Percentiles rank a stretch among this genome's conserved stretches.
phyloP scores from a whole-genome alignment of 2,113 vertebrate species.

The Apeltes quadracus region DNA sequence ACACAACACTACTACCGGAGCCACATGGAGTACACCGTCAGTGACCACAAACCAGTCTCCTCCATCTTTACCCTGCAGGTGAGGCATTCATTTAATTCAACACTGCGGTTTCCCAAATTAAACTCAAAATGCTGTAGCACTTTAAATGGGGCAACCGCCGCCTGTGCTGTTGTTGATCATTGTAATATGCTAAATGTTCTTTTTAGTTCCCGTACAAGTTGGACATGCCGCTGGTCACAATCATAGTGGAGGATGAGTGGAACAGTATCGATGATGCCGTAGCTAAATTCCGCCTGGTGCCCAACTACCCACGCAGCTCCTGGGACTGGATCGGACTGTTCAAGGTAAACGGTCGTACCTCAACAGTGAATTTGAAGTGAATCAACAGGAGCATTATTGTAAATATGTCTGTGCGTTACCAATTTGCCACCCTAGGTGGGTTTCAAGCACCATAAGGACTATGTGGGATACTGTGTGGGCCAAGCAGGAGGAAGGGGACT shows the following conservation, averaged over 20 bases:
- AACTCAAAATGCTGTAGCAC: neutral
- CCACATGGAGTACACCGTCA: constrained; percentile 93
- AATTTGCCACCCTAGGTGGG: constrained; percentile 84
- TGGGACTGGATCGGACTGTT: constrained; percentile 99
- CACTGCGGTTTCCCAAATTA: neutral
- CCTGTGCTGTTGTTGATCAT: neutral
- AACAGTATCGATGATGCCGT: constrained; percentile 86
- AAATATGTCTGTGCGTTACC: too few species aligned
- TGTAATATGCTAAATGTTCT: constrained; percentile 20
- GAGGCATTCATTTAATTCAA: constrained; percentile 44
- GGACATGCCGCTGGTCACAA: constrained; percentile 86
- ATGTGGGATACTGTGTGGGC: constrained; percentile 94
- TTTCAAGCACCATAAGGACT: constrained; percentile 96
- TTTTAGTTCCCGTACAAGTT: constrained; percentile 90
- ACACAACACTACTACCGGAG: constrained; percentile 91
- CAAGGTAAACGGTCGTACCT: constrained; percentile 79
- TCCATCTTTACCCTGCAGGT: constrained; percentile 93
- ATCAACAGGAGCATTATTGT: too few species aligned
- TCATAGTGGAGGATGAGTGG: constrained; percentile 95
- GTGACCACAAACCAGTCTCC: constrained; percentile 97
- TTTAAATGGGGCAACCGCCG: neutral
- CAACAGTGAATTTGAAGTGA: too few species aligned
- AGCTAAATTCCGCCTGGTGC: constrained; percentile 83
- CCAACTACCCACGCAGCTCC: constrained; percentile 89
- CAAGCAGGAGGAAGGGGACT: constrained; percentile 89